Base-by-base conservation (phyloP, 30 jellyfish, hydroid and myxozoan genomes). In the Pseudorhiza aurosa region DNA sequence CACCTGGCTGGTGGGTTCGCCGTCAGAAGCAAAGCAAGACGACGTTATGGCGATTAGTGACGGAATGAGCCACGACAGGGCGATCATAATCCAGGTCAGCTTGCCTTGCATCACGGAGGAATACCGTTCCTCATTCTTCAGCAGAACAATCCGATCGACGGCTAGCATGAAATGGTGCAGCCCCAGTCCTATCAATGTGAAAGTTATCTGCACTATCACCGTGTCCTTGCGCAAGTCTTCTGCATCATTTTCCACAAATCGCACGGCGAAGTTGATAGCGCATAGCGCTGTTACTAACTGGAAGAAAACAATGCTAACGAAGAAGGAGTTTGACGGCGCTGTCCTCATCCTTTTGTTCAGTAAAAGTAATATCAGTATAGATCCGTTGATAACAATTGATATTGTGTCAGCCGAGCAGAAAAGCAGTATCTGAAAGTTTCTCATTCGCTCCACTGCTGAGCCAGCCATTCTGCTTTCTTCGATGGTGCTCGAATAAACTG, bases 131-230 rank as follows among this genome's bases (percentile, higher is more conserved):
- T 58, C 84, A 63, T 53, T 63, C 85, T 53, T 35, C 18, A 62
- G 43, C n/a, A 82, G 43, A 5, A 84, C 47, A 30, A 84, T 63
- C 2, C 95, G 80, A 59, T 84, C 95, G 1, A 84, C 37, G 19
- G 95, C 64, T 33, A 84, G 51, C 95, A 84, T 84, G 65, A 84
- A 60, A 18, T 68, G 87, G 51, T 51, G 77, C 57, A 84, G 65
- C 5, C 85, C 85, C 0, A 84, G 60, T 3, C 95, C 95, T 24
- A 84, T 73, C 39, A 68, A 55, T n/a, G 95, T 68, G 62, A 84
- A 84, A 12, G 95, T 73, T 31, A 84, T 74, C 28, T 84, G 95
- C 24, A 84, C 95, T 35, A 84, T 84, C 19, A 84, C 95, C 7
- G 89, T 68, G 95, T 84, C 95, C 64, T 72, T 73, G 55, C 85